Conservation (phyloP, 2,888 invertebrate genomes). For the Sphecodes monilicornis region DNA sequence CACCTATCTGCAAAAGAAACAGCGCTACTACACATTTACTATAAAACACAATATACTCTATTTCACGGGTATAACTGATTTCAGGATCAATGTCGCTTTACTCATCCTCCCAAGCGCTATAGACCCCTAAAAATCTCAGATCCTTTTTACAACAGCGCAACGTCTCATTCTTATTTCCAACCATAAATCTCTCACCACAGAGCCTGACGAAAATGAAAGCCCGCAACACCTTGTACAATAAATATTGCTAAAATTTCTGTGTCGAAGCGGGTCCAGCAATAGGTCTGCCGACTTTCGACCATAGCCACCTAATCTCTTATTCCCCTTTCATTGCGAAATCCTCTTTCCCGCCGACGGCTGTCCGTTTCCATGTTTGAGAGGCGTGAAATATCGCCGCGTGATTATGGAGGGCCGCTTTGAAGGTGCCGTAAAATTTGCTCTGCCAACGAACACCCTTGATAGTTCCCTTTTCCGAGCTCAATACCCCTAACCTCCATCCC, state of each 20-base stretch:
- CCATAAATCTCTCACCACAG: background rate
- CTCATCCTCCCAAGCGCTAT: background rate
- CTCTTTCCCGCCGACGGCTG: slow-evolving; percentile 25
- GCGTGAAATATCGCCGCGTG: slow-evolving; percentile 75
- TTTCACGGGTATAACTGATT: background rate
- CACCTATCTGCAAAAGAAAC: background rate
- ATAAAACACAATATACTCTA: background rate
- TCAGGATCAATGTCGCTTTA: background rate
- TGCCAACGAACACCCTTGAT: slow-evolving; percentile 11
- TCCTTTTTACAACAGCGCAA: background rate
- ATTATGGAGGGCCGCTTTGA: slow-evolving; percentile 65
- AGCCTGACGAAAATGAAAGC: background rate
- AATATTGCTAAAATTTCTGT: slow-evolving; percentile 9
- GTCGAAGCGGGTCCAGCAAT: background rate
- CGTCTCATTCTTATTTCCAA: background rate
- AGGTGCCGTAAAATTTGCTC: slow-evolving; percentile 65
- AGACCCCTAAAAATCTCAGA: background rate
- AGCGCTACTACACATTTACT: background rate
- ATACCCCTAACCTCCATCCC: background rate
- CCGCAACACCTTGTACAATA: background rate
- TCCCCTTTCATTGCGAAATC: slow-evolving; percentile 10
- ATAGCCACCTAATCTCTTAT: slow-evolving; percentile 13
- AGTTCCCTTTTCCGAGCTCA: background rate
- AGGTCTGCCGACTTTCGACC: background rate
- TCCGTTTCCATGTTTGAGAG: slow-evolving; percentile 59